Evolutionary conservation across 2,797 vertebrate species (phyloP), one percentile per base, ranked within the genome.

Genomic region (Knipowitschia caucasica): DNA sequence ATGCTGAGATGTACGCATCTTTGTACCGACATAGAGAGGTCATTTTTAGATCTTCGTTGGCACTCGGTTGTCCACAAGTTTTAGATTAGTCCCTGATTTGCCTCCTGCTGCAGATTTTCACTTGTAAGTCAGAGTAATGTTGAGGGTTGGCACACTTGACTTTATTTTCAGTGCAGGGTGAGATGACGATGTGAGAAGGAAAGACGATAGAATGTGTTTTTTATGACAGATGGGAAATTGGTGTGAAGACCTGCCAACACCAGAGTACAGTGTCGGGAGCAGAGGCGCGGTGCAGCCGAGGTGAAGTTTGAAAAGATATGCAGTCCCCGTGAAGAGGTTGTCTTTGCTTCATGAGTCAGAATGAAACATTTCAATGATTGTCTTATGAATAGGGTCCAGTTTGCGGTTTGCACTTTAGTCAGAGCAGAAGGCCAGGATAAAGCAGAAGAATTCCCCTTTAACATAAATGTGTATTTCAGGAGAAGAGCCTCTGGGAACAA

Each of bases 1-100:
- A 0, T 96, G 94, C 81, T 95, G 91, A 95, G 50, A 59, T 42
- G 12, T 25, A 14, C n/a, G 45, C 14, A 21, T 25, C 9, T 34
- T 26, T 10, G 3, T 7, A 9, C n/a, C 17, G 12, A 27, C 18
- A 3, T 0, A 5, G 35, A 25, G 23, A 18, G 17, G 40, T 51
- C 47, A 44, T 62, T n/a, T n/a, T n/a, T 59, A 49, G 51, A 69
- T 56, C 64, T 52, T 53, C 52, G 56, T 71, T 63, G 59, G 29
- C 53, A 51, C 51, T 14, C 53, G 45, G 42, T 57, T 43, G 23
- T 69, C 45, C 26, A 57, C 50, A 56, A 45, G 68, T 65, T 71
- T 67, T 42, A 75, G 60, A 59, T 61, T 59, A 59, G 59, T 23
- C 23, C 21, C 12, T 38, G 49, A 56, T 50, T 69, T 31, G 45